Conservation (phyloP, 2,113 vertebrate species). For the Dinomys branickii region DNA sequence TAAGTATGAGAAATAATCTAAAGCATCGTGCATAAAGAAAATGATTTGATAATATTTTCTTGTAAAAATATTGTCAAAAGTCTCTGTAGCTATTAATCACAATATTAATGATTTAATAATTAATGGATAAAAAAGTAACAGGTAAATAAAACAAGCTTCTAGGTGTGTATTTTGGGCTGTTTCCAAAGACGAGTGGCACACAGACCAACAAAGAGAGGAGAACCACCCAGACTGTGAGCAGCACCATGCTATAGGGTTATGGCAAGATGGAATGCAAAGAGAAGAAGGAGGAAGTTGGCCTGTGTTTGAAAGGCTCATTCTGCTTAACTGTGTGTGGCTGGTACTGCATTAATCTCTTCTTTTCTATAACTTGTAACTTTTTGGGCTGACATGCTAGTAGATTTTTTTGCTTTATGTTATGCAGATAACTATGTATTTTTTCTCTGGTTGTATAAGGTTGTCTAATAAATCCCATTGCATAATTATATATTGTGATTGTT, state of each 20-base stretch:
- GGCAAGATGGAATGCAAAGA: neutral
- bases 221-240: neutral
- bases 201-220: neutral
- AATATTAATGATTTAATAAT: neutral
- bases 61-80: neutral
- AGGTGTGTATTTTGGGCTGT: neutral
- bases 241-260: neutral
- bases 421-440: neutral
- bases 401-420: neutral
- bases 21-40: constrained; percentile 1
- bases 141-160: neutral
- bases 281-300: neutral
- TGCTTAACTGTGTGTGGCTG: neutral
- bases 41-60: neutral
- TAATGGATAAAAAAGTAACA: neutral
- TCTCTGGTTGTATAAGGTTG: neutral
- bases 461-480: neutral
- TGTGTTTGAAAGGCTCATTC: neutral
- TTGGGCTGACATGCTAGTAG: neutral
- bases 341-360: neutral
- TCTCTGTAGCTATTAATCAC: neutral
- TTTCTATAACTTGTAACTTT: neutral
- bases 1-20: constrained; percentile 5
- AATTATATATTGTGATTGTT: neutral
- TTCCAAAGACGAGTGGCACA: neutral